These are phyloP conservation scores for Regulus satrapa DNA, from an alignment of 2,113 vertebrate species.

Conservation along the genomic window DNA sequence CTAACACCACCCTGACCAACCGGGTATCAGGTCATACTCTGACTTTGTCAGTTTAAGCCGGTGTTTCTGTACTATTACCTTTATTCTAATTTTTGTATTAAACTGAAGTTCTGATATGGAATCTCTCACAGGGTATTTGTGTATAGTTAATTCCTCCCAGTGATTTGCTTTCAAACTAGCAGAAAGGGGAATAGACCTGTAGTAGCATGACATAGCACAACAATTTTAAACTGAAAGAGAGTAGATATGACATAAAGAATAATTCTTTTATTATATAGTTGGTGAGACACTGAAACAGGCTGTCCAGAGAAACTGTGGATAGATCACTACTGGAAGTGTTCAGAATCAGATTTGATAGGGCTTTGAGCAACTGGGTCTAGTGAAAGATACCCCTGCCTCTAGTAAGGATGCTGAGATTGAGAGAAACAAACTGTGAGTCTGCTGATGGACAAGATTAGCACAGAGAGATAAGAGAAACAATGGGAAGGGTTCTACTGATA, in stretches of 20 bases:
- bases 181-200: no score
- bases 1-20: background rate
- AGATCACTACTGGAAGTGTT: no score
- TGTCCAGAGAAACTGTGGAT: background rate
- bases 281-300: background rate
- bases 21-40: background rate
- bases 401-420: rapidly evolving
- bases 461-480: no score
- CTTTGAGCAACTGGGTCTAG: background rate
- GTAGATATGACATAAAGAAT: background rate
- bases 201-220: background rate
- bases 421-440: no score
- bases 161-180: background rate
- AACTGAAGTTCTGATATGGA: background rate
- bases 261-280: background rate
- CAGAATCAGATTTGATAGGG: rapidly evolving
- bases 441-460: no score
- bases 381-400: background rate
- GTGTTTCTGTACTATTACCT: background rate
- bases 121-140: background rate
- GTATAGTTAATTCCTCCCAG: background rate
- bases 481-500: no score
- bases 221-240: background rate
- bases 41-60: background rate
- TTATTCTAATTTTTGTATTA: background rate